Conservation (phyloP, 2,113 vertebrate genomes). For the Equus quagga region DNA sequence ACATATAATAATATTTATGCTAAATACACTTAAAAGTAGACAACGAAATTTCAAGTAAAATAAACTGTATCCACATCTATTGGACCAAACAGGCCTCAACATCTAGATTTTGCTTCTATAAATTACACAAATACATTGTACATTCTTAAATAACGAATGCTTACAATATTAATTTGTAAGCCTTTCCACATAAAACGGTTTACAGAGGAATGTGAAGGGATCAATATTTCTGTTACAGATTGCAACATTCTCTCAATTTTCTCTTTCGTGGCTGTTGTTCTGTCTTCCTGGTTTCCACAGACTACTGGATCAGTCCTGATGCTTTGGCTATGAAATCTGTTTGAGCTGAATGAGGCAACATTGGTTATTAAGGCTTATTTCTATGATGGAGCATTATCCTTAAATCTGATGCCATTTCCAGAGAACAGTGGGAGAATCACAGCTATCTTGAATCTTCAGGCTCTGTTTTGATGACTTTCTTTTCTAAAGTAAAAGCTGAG, state of each 20-base stretch:
- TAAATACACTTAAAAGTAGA: constrained; percentile 89
- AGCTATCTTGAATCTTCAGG: constrained; percentile 98
- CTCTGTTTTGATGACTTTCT: constrained; percentile 97
- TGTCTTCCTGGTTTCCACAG: constrained; percentile 80
- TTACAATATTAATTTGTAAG: constrained; percentile 89
- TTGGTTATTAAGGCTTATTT: constrained; percentile 98
- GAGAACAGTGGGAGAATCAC: constrained; percentile 78
- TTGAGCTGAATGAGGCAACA: constrained; percentile 95
- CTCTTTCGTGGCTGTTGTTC: constrained; percentile 78
- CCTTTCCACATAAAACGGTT: constrained; percentile 83
- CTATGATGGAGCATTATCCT: constrained; percentile 91
- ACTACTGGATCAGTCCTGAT: constrained; percentile 86
- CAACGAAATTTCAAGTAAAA: constrained; percentile 91
- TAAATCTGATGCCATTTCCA: constrained; percentile 88
- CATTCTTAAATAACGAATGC: constrained; percentile 92
- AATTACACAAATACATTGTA: constrained; percentile 90
- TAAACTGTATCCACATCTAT: constrained; percentile 88
- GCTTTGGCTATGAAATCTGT: constrained; percentile 94
- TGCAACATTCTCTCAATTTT: constrained; percentile 77
- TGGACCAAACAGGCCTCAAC: constrained; percentile 85
- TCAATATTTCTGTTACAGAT: constrained; percentile 84
- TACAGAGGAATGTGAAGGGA: constrained; percentile 86
- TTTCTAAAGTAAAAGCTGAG: constrained; percentile 91
- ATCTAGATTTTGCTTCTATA: constrained; percentile 89
- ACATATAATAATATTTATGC: constrained; percentile 84